Percentiles rank a stretch among this genome's conserved stretches.
Conservation (phyloP, 2,113 vertebrate species). For the Budorcas taxicolor region DNA sequence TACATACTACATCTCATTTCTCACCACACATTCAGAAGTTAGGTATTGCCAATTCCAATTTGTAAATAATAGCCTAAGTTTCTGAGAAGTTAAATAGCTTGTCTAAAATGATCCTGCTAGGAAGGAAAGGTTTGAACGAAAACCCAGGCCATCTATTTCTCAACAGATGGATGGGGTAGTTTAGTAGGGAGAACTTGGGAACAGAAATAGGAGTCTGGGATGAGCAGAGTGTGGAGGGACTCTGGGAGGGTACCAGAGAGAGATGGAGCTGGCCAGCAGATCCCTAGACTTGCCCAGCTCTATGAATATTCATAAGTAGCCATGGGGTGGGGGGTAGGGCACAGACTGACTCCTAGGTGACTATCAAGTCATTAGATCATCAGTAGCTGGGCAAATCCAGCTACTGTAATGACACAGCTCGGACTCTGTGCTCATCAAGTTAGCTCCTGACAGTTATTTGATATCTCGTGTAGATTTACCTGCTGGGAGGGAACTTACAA, state of each 20-base stretch:
- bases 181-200: neutral
- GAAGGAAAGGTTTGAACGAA: neutral
- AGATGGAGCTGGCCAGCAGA: neutral
- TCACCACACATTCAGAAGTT: neutral
- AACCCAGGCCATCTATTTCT: neutral
- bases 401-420: neutral
- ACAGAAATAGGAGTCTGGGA: neutral
- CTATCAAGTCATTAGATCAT: too few relatives aligned
- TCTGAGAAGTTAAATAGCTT: neutral
- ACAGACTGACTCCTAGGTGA: neutral
- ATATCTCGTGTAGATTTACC: neutral
- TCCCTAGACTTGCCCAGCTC: neutral
- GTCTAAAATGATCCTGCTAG: neutral
- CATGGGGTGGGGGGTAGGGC: neutral
- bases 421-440: neutral
- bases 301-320: too few relatives aligned
- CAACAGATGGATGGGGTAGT: neutral
- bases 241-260: neutral
- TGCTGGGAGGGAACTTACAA: neutral
- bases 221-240: neutral
- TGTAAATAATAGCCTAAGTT: neutral
- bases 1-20: neutral
- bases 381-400: neutral
- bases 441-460: too few relatives aligned
- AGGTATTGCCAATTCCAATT: neutral